Conservation (phyloP, 2,888 invertebrate species). For the Empis livida region DNA sequence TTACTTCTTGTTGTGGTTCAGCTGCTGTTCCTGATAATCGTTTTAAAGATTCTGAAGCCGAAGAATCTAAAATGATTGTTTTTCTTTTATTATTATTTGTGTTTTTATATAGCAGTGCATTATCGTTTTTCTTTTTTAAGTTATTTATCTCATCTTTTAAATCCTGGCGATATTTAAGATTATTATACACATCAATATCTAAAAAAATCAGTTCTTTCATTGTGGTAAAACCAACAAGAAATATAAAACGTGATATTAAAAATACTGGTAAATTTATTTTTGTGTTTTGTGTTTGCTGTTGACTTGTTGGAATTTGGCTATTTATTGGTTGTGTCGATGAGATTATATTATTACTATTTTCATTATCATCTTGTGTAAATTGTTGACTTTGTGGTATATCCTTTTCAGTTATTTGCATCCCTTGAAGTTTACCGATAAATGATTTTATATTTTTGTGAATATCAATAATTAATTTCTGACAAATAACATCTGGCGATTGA, state of each 20-base stretch:
- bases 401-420: background rate
- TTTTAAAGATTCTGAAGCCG: constrained; percentile 32
- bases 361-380: background rate
- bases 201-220: constrained; percentile 67
- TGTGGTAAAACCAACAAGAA: constrained; percentile 63
- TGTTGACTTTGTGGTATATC: background rate
- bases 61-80: constrained; percentile 25
- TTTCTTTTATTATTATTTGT: constrained; percentile 21
- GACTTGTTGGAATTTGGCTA: constrained; percentile 18
- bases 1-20: constrained; percentile 32
- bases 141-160: constrained; percentile 31
- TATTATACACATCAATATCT: constrained; percentile 71
- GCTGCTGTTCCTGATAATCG: constrained; percentile 29
- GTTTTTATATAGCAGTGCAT: constrained; percentile 4
- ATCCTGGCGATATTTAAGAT: constrained; percentile 55
- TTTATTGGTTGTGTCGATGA: too few species aligned
- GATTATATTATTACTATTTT: background rate
- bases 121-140: constrained; percentile 28
- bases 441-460: constrained; percentile 39
- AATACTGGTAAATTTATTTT: constrained; percentile 22
- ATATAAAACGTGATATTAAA: constrained; percentile 42
- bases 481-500: constrained; percentile 43
- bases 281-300: constrained; percentile 16
- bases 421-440: constrained; percentile 9
- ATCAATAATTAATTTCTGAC: constrained; percentile 38